A percentile compares a stretch with the other conserved stretches of the same genome.
Evolutionary conservation across 1,140 invertebrate genomes (phyloP).

Genomic region (Portunus trituberculatus): DNA sequence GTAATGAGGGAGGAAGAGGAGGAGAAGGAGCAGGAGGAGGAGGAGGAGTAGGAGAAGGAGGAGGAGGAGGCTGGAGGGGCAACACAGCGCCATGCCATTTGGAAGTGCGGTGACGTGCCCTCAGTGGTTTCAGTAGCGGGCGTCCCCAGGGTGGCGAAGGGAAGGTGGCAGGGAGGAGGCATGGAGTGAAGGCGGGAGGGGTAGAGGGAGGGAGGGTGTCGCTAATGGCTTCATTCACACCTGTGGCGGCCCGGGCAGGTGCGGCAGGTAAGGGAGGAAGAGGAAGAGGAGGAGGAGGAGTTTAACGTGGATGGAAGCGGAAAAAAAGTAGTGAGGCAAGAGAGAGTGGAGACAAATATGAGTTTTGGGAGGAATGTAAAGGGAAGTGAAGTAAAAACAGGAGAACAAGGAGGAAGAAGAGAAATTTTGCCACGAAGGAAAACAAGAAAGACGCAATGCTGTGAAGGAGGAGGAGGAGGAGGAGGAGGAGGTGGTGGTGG

Average conservation of each 20-base stretch:
- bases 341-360: neutral
- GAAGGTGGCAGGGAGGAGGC: neutral
- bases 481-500: no score
- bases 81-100: no score
- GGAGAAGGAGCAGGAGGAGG: neutral
- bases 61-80: no score
- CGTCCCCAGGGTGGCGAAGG: neutral
- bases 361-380: no score
- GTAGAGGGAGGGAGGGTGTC: neutral
- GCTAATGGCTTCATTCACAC: constrained; percentile 63
- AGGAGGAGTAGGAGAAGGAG: no score
- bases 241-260: constrained; percentile 45
- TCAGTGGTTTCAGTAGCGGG: neutral
- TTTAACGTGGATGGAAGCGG: neutral
- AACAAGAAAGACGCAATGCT: no score
- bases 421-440: neutral
- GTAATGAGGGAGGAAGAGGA: constrained; percentile 7
- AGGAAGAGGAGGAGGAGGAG: neutral
- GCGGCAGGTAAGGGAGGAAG: neutral
- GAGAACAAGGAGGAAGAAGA: neutral
- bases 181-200: neutral
- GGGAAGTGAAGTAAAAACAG: neutral
- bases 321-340: neutral
- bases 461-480: no score
- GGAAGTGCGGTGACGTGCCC: constrained; percentile 15